Percentiles rank a stretch among this genome's conserved stretches.
phyloP scores from a whole-genome alignment of 2,113 vertebrate genomes.

The Salvator merianae region DNA sequence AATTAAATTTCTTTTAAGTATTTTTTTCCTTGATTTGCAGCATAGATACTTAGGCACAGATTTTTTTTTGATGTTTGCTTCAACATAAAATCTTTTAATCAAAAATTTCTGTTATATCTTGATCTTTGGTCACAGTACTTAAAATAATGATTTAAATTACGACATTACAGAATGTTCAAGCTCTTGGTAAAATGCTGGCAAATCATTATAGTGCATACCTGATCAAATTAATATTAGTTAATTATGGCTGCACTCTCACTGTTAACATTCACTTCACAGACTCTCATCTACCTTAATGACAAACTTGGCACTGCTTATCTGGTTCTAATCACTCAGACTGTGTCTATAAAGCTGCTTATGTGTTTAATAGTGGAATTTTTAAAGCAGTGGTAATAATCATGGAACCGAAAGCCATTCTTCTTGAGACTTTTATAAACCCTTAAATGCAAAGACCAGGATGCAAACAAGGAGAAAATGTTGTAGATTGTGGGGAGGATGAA shows the following conservation, averaged over 20 bases:
- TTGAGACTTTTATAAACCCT: neutral
- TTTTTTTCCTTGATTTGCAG: neutral
- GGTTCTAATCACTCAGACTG: constrained; percentile 6
- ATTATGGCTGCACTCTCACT: neutral
- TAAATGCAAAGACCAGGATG: constrained; percentile 1
- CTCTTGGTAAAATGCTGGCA: constrained; percentile 33
- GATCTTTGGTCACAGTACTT: constrained; percentile 1
- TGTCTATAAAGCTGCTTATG: neutral
- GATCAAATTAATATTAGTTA: constrained; percentile 38
- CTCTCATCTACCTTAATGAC: constrained; percentile 26
- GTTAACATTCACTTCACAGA: neutral
- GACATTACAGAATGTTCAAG: constrained; percentile 20
- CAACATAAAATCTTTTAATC: constrained; percentile 2
- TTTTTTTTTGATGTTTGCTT: neutral
- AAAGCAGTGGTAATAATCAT: neutral
- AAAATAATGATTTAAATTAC: constrained; percentile 28
- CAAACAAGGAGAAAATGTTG: neutral
- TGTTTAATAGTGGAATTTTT: constrained; percentile 4
- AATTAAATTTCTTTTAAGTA: neutral
- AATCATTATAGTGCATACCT: constrained; percentile 43
- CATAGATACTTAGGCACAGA: neutral
- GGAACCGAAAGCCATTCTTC: neutral
- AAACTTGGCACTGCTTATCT: constrained; percentile 18
- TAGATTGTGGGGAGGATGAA: neutral
- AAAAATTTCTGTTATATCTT: neutral